Evolutionary conservation across 2,888 invertebrate species (phyloP), one percentile per base, ranked within the genome.

Genomic region (Diloba caeruleocephala): DNA sequence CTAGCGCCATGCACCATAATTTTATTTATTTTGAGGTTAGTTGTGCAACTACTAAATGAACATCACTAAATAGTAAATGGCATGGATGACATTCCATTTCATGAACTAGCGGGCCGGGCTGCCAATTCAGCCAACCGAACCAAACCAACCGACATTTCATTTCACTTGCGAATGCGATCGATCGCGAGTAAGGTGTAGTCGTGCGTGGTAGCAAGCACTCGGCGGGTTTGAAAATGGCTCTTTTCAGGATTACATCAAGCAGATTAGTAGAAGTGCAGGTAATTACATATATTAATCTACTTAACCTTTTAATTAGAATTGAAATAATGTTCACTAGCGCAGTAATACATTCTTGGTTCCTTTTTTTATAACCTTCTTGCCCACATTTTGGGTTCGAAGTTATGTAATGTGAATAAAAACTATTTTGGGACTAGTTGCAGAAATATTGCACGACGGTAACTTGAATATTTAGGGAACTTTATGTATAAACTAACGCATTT

Each of bases 201-300:
- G 74, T 74, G 80, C 74, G 77, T 79, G 82, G 81, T 85, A 84
- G 84, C 75, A 82, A 82, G 82, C 82, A 81, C 81, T 87, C 82
- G 85, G 86, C 78, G 85, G 85, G 85, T 82, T 77, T 65, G 53
- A 85, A 85, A 88, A 96, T 96, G 96, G 94, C 95, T 86, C 88
- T 96, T 81, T 95, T 95, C 90, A 95, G 95, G 89, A 94, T 96
- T 85, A 94, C 95, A 73, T 91, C 95, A 74, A 90, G 93, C 68
- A 95, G 92, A 93, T 85, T 96, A 79, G 86, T 91, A 71, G 96
- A 96, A 85, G 90, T 94, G 82, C 95, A 95, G 94, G 95, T 95
- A 86, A 87, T 69, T 78, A 69, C 50, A 14, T 21, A 15, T 26
- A 42, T 10, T 49, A 37, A 38, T 51, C 38, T 29, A 38, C 7